These are phyloP conservation scores for Melipona beecheii DNA, from an alignment of 2,888 invertebrate genomes.

Conservation along the genomic window DNA sequence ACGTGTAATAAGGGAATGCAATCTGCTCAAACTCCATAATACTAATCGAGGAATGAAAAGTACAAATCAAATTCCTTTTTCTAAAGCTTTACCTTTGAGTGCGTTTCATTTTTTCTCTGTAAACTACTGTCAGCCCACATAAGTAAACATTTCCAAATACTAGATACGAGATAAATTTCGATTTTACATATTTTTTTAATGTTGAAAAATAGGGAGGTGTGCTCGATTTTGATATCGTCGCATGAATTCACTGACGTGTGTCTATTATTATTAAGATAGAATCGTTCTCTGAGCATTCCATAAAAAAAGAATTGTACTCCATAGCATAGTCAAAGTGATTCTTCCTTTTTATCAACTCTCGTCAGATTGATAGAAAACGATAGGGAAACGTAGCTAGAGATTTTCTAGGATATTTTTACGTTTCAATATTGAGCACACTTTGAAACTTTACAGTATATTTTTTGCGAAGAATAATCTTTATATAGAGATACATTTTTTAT, in stretches of 20 bases:
- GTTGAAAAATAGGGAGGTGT: constrained; percentile 38
- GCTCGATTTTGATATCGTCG: constrained; percentile 39
- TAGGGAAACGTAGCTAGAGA: background rate
- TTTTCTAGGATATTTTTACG: constrained; percentile 9
- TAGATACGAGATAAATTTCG: constrained; percentile 25
- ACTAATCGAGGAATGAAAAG: constrained; percentile 74
- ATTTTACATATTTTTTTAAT: constrained; percentile 36
- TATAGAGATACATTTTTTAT: constrained; percentile 54
- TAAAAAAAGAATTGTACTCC: background rate
- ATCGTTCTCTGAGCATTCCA: constrained; percentile 19
- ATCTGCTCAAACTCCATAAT: constrained; percentile 72
- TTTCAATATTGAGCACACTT: constrained; percentile 58
- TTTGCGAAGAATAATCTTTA: constrained; percentile 45
- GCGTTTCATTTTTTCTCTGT: constrained; percentile 54
- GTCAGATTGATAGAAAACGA: background rate
- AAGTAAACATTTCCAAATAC: constrained; percentile 31
- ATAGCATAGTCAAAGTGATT: background rate
- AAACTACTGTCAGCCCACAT: constrained; percentile 37
- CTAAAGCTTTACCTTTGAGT: constrained; percentile 46
- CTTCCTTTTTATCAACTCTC: background rate
- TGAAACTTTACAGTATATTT: constrained; percentile 36
- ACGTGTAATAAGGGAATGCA: constrained; percentile 64
- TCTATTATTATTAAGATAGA: background rate
- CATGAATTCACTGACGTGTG: background rate
- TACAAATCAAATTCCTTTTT: constrained; percentile 77